These are phyloP conservation scores for Silurus glanis DNA, from an alignment of 2,113 vertebrate species.

Conservation along the genomic window DNA sequence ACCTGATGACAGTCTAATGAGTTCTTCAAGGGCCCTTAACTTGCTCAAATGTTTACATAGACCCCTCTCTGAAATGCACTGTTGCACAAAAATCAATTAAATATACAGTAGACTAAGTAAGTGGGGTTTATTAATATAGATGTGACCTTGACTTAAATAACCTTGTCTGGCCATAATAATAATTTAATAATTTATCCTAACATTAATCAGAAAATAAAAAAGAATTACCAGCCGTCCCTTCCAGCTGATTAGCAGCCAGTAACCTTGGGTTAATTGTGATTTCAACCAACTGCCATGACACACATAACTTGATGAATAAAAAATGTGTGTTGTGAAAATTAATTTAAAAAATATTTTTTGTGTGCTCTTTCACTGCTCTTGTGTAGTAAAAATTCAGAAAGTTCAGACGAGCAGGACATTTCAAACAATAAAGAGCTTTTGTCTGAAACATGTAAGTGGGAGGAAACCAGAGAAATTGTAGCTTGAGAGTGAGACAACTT, in stretches of 20 bases:
- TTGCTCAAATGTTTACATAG: background rate
- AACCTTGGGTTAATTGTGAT: constrained; percentile 7
- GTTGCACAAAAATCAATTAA: background rate
- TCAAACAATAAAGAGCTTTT: background rate
- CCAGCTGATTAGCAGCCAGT: background rate
- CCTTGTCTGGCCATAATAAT: background rate
- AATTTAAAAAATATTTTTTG: background rate
- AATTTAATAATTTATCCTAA: background rate
- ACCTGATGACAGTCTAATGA: background rate
- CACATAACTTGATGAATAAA: constrained; percentile 4
- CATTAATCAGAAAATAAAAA: background rate
- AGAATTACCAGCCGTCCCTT: background rate
- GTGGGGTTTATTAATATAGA: background rate
- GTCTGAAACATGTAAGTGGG: background rate
- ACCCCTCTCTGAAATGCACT: background rate
- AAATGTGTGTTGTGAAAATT: background rate
- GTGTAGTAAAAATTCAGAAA: background rate
- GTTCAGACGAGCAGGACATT: background rate
- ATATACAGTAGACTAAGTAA: background rate
- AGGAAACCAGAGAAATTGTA: background rate
- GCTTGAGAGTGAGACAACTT: background rate
- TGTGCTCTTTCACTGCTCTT: no score
- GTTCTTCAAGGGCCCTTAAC: background rate
- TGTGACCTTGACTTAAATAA: background rate
- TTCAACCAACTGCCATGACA: constrained; percentile 1